Evolutionary conservation across 2,113 vertebrate species (phyloP).

Genomic region (rabbit (Oryctolagus cuniculus)): mOryCun1.1 NC_091443.1:25607001-25607500

Average conservation of each 20-base stretch:
- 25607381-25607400: conserved; percentile 4
- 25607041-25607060: too few relatives aligned
- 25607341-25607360: not conserved
- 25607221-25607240: not conserved
- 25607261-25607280: not conserved
- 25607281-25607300: conserved; percentile 16
- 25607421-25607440: conserved; percentile 46
- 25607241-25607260: not conserved
- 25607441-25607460: not conserved
- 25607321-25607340: not conserved
- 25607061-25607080: too few relatives aligned
- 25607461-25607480: not conserved
- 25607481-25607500: not conserved
- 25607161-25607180: too few relatives aligned
- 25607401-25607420: not conserved
- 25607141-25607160: too few relatives aligned
- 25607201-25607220: too few relatives aligned
- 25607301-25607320: conserved; percentile 8
- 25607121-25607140: too few relatives aligned
- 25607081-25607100: too few relatives aligned
- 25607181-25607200: too few relatives aligned
- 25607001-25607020: too few relatives aligned
- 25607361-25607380: not conserved
- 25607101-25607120: too few relatives aligned
- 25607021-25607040: too few relatives aligned